These are phyloP conservation scores for Augiades crinisus DNA, from an alignment of 2,888 invertebrate species.

Conservation along the genomic window DNA sequence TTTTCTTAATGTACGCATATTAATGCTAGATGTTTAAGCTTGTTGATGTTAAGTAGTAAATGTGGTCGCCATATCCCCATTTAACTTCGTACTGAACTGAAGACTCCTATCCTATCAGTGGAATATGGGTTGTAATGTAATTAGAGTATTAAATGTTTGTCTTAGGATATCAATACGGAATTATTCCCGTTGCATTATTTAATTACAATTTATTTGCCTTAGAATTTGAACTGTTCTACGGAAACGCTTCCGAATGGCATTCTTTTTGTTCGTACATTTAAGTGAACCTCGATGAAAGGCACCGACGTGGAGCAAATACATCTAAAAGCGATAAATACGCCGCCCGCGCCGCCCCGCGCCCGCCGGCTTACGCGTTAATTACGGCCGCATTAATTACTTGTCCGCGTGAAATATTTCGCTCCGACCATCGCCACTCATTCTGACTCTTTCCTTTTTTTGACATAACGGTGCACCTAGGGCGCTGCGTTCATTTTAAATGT, in stretches of 20 bases:
- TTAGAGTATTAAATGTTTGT: too few relatives aligned
- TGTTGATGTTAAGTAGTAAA: too few relatives aligned
- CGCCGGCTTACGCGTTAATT: conserved; percentile 22
- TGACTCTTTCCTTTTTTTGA: neutral
- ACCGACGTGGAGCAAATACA: conserved; percentile 6
- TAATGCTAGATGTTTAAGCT: too few relatives aligned
- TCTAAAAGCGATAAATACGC: conserved; percentile 5
- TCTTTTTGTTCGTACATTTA: conserved; percentile 6
- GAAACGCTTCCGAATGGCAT: neutral
- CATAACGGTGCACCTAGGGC: neutral
- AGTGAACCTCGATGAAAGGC: conserved; percentile 11
- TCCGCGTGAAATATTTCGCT: conserved; percentile 16
- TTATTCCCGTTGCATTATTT: too few relatives aligned
- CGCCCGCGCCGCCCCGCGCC: conserved; percentile 2
- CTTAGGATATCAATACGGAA: too few relatives aligned
- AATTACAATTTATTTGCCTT: too few relatives aligned
- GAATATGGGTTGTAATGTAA: too few relatives aligned
- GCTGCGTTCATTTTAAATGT: neutral
- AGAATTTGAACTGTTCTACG: too few relatives aligned
- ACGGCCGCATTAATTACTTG: conserved; percentile 17
- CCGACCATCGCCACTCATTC: neutral
- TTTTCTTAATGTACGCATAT: too few relatives aligned
- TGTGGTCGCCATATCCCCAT: too few relatives aligned
- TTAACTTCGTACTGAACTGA: too few relatives aligned
- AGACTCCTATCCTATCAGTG: too few relatives aligned